Evolutionary conservation across 2,797 vertebrate genomes (phyloP), one percentile per base, ranked within the genome.

Genomic region (Parambassis ranga): DNA sequence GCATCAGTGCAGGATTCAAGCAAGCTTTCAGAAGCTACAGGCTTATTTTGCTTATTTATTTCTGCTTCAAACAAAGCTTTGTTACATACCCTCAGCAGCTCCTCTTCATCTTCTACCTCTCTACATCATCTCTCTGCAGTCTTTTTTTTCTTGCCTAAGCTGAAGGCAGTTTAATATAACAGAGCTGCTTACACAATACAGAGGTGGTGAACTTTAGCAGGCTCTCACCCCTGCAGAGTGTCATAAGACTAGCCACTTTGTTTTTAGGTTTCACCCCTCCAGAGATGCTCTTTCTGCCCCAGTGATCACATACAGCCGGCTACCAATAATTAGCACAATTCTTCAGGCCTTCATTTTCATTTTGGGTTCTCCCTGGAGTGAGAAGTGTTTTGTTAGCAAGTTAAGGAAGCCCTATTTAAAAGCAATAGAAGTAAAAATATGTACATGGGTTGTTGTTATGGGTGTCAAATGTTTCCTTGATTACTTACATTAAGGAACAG

Each of bases 171-270:
- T 83, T 84, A 59, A 90, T 86, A 84, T 79, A 86, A 71, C 52
- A 47, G 31, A 15, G n/a, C 69, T 91, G 89, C 84, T 84, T 88
- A 86, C 84, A 92, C 81, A 93, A 91, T 81, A 90, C 60, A 76
- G 65, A 89, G 92, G 87, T 89, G 87, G 65, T 83, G 83, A 91
- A 87, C 89, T 86, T 86, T 80, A 81, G 86, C 82, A 84, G 81
- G 83, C 84, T 84, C 56, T 76, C 79, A 84, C 89, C 86, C 90
- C 90, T 89, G 85, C 77, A 71, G 90, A 75, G 90, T 87, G 79
- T 92, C 92, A 92, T 89, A 84, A 92, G 91, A 92, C 90, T 81
- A 61, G 85, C 84, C 76, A 88, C 86, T 88, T 89, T 83, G 86
- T 88, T 81, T 90, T 89, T 75, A 85, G 71, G 74, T 81, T 87